A percentile compares a stretch with the other conserved stretches of the same genome.
Evolutionary conservation across 2,888 invertebrate genomes (phyloP).

Genomic region (Nowickia ferox): DNA sequence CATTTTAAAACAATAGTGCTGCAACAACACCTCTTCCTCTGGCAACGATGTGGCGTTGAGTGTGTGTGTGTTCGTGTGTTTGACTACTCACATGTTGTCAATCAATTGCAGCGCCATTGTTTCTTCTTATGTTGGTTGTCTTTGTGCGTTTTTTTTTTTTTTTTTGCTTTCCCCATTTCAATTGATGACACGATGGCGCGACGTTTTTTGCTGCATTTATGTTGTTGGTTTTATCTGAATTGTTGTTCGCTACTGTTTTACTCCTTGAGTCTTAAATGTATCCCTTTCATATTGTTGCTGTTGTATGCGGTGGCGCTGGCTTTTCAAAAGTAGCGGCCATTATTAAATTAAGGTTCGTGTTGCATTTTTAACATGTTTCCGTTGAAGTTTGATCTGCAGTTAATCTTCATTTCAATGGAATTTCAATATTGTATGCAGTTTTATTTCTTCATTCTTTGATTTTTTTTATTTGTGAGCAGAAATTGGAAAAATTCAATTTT

Average conservation of each 20-base stretch:
- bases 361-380: constrained; percentile 71
- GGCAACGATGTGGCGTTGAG: neutral
- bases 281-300: constrained; percentile 2
- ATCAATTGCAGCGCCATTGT: constrained; percentile 76
- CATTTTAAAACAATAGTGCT: constrained; percentile 69
- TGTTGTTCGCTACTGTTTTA: constrained; percentile 70
- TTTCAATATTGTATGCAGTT: constrained; percentile 59
- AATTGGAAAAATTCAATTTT: constrained; percentile 36
- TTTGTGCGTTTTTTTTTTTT: constrained; percentile 7
- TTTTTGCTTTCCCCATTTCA: constrained; percentile 30
- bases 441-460: neutral
- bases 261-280: constrained; percentile 55
- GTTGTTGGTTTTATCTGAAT: constrained; percentile 61
- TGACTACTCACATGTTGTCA: constrained; percentile 75
- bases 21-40: constrained; percentile 62
- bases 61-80: constrained; percentile 31
- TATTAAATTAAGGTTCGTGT: constrained; percentile 72
- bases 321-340: constrained; percentile 72
- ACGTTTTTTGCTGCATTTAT: constrained; percentile 65
- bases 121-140: constrained; percentile 57
- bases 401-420: constrained; percentile 69
- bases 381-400: constrained; percentile 65
- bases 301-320: constrained; percentile 67
- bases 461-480: constrained; percentile 49
- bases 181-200: constrained; percentile 75